Evolutionary conservation across 1,140 invertebrate genomes (phyloP).

Genomic region (Coelopa frigida): DNA sequence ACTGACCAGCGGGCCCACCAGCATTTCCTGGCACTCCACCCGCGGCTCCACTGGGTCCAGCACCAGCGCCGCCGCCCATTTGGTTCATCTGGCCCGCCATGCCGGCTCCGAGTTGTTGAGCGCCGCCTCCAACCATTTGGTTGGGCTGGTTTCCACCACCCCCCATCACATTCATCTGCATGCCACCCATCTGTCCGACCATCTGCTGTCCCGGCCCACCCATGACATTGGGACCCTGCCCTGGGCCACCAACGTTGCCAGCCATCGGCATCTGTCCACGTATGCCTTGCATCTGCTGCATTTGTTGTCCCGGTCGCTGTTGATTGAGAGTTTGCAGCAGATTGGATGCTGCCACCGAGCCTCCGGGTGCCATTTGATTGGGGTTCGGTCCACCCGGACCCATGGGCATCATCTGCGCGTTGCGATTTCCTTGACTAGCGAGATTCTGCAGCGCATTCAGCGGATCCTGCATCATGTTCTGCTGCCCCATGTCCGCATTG

Average conservation of each 20-base stretch:
- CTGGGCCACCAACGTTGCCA: constrained; percentile 5
- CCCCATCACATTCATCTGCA: constrained; percentile 29
- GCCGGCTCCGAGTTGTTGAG: constrained; percentile 46
- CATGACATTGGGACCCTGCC: constrained; percentile 7
- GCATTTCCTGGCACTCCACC: constrained; percentile 21
- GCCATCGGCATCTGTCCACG: constrained; percentile 33
- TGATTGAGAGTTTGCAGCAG: constrained; percentile 38
- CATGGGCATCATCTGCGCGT: constrained; percentile 55
- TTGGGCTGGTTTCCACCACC: constrained; percentile 47
- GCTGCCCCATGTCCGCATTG: constrained; percentile 35
- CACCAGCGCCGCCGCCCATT: constrained; percentile 30
- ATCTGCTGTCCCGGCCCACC: constrained; percentile 38
- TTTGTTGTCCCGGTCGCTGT: constrained; percentile 36
- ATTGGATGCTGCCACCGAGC: constrained; percentile 34
- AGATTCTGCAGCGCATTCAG: constrained; percentile 81
- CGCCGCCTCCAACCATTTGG: constrained; percentile 27
- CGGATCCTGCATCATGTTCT: constrained; percentile 61
- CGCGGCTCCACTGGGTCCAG: constrained; percentile 37
- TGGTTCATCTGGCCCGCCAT: constrained; percentile 45
- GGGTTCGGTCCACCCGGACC: constrained; percentile 44
- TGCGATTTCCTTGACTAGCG: constrained; percentile 65
- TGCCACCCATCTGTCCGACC: constrained; percentile 40
- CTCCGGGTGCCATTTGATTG: constrained; percentile 46
- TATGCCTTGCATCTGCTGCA: constrained; percentile 38
- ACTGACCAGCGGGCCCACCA: constrained; percentile 19